A percentile compares a stretch with the other conserved stretches of the same genome.
phyloP scores from a whole-genome alignment of 2,113 vertebrate species.

The Callipepla californica region DNA sequence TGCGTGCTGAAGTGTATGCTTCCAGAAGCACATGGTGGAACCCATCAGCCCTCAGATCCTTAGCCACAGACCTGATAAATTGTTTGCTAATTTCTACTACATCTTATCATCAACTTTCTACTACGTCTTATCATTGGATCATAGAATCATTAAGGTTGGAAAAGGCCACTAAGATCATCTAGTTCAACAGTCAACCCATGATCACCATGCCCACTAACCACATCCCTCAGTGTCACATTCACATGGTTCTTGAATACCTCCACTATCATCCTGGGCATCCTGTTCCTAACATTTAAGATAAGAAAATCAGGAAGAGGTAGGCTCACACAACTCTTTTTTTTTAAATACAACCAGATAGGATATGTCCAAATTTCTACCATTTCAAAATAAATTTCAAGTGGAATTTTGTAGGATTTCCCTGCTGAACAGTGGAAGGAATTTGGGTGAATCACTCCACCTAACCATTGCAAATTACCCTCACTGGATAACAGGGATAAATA shows the following conservation, averaged over 20 bases:
- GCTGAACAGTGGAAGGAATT: not conserved
- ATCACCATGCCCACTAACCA: too few relatives aligned
- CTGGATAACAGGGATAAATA: not conserved
- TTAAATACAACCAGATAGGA: not conserved
- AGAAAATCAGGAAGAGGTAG: too few relatives aligned
- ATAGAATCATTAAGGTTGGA: too few relatives aligned
- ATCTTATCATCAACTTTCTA: not conserved
- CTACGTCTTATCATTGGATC: not conserved
- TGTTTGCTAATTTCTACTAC: not conserved
- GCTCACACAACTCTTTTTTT: not conserved
- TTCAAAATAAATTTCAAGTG: not conserved
- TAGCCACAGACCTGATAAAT: not conserved
- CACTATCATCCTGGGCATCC: too few relatives aligned
- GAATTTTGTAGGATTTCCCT: not conserved
- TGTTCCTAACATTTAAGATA: too few relatives aligned
- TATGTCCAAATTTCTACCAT: rapidly evolving
- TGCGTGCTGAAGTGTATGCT: not conserved
- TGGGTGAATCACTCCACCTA: not conserved
- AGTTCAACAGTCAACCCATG: too few relatives aligned
- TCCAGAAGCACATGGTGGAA: not conserved
- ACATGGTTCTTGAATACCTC: too few relatives aligned
- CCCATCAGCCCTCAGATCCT: not conserved
- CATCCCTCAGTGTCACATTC: too few relatives aligned
- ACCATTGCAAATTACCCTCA: not conserved
- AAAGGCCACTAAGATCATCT: too few relatives aligned